These are phyloP conservation scores for Rhopilema esculentum DNA, from an alignment of 30 jellyfish, hydroid and myxozoan species.

Conservation along the genomic window DNA sequence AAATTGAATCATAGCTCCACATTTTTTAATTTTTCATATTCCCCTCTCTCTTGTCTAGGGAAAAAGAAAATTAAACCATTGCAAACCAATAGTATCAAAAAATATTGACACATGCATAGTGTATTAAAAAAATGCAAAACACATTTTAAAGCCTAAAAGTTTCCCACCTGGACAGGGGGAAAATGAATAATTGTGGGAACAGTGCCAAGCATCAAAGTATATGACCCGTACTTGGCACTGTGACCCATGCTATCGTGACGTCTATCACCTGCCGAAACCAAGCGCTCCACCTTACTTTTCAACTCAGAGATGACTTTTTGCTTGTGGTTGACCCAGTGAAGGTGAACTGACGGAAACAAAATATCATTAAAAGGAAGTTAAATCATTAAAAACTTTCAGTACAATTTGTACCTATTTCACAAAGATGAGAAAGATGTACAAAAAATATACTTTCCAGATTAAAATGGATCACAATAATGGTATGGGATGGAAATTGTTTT, in stretches of 20 bases:
- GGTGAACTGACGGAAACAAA: conserved; percentile 4
- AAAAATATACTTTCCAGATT: neutral
- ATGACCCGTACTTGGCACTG: conserved; percentile 50
- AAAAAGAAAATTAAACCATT: neutral
- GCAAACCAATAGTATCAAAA: neutral
- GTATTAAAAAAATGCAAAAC: neutral
- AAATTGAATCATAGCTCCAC: neutral
- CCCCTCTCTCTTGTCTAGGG: neutral
- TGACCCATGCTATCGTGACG: conserved; percentile 59
- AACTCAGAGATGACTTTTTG: neutral
- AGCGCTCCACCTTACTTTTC: neutral
- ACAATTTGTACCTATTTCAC: neutral
- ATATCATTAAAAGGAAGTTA: neutral
- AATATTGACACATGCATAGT: neutral
- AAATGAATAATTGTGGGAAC: conserved; percentile 13
- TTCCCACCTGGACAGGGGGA: conserved; percentile 18
- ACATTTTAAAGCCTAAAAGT: neutral
- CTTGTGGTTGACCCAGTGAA: conserved; percentile 20
- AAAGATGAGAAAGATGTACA: neutral
- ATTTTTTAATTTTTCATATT: neutral
- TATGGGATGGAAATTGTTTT: neutral
- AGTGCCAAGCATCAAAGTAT: neutral
- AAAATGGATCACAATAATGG: neutral
- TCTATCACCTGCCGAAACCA: conserved; percentile 24
- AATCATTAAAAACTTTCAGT: neutral